phyloP scores from a whole-genome alignment of 2,113 vertebrate species.

The Bubo scandiacus region DNA sequence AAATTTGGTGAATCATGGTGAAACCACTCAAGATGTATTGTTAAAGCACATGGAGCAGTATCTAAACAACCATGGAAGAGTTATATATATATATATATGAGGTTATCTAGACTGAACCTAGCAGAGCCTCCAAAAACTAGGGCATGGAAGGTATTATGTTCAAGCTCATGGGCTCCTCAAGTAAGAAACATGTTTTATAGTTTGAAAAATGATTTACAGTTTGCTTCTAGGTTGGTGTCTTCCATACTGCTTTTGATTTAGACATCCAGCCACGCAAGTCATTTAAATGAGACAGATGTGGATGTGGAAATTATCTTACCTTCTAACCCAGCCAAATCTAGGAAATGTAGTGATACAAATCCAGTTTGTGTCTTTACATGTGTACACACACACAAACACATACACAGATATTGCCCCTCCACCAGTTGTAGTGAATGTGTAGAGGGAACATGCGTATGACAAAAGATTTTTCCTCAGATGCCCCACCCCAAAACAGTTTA shows the following conservation, averaged over 20 bases:
- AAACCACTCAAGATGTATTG: not conserved
- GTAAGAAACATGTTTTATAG: not conserved
- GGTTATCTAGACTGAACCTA: not conserved
- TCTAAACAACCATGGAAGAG: not conserved
- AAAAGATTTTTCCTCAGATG: not conserved
- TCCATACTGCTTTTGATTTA: not conserved
- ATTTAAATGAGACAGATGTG: not conserved
- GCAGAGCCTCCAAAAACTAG: not conserved
- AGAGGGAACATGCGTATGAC: not conserved
- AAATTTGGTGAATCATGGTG: not conserved
- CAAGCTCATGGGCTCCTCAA: not conserved
- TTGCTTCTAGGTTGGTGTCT: not conserved
- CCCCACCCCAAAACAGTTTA: not conserved
- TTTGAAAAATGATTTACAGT: not conserved
- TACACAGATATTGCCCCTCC: too few species aligned
- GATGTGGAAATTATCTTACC: not conserved
- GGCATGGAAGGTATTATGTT: not conserved
- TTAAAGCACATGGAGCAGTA: not conserved
- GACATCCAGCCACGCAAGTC: not conserved
- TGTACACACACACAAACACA: not conserved
- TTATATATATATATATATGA: not conserved
- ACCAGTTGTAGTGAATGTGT: fast-evolving
- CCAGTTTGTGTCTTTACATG: not conserved
- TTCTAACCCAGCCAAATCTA: not conserved
- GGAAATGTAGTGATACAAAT: not conserved